phyloP scores from a whole-genome alignment of 2,113 vertebrate species.

The Polypterus senegalus region DNA sequence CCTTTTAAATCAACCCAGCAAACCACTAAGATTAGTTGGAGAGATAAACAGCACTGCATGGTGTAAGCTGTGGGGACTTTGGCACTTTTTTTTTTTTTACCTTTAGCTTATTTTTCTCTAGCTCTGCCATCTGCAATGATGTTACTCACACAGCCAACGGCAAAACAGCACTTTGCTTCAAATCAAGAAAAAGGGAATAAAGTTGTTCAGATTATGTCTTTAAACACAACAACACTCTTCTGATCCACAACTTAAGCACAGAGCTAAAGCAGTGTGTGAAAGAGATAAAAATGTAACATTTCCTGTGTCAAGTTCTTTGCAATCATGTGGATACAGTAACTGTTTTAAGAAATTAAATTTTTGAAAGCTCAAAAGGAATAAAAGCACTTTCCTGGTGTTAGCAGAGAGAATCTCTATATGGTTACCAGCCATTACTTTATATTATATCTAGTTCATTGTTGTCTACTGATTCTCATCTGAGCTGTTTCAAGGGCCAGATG shows the following conservation, averaged over 20 bases:
- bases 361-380: too few species aligned
- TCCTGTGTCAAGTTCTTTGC: too few species aligned
- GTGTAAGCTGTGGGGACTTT: background rate
- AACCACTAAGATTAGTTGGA: background rate
- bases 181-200: background rate
- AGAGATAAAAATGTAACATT: background rate
- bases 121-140: background rate
- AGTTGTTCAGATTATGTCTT: background rate
- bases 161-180: background rate
- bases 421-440: too few species aligned
- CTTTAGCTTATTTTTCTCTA: background rate
- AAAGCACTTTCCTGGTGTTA: too few species aligned
- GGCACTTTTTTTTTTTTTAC: background rate
- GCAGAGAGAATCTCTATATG: too few species aligned
- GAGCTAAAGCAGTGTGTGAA: background rate
- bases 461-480: too few species aligned
- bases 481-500: too few species aligned
- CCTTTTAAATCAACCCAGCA: background rate
- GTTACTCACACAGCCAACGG: background rate
- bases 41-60: background rate
- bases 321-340: too few species aligned
- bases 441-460: too few species aligned
- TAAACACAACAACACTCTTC: background rate
- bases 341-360: too few species aligned
- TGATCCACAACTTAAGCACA: background rate